These are phyloP conservation scores for Umimayanthus chanpuru DNA, from an alignment of 92 coral and sea anemone species.

Conservation along the genomic window DNA sequence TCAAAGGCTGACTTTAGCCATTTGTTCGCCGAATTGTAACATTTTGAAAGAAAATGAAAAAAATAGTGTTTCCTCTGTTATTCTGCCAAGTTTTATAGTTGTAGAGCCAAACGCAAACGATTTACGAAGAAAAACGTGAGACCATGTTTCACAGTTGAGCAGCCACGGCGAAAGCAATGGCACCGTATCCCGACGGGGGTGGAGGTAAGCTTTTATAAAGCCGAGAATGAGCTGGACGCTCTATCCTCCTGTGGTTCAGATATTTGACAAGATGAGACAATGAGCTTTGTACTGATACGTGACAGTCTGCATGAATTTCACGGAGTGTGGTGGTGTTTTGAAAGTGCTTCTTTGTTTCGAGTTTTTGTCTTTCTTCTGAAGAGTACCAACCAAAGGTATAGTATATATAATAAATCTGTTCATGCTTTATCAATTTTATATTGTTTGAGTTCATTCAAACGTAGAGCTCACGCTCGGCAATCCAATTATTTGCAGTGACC, in stretches of 20 bases:
- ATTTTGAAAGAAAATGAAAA: not conserved
- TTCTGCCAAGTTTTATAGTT: not conserved
- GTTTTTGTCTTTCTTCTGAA: conserved; percentile 31
- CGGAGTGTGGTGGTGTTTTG: not conserved
- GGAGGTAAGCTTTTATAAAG: conserved; percentile 31
- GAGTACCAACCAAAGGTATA: conserved; percentile 21
- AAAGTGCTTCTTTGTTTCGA: not conserved
- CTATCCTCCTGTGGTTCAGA: conserved; percentile 22
- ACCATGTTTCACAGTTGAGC: conserved; percentile 30
- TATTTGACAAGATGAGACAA: conserved; percentile 12
- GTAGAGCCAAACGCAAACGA: not conserved
- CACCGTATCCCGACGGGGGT: conserved; percentile 24
- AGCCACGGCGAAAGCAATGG: conserved; percentile 10
- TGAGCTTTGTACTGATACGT: conserved; percentile 5
- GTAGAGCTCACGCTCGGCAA: conserved; percentile 19
- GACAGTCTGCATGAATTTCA: conserved; percentile 33
- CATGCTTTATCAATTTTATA: conserved; percentile 22
- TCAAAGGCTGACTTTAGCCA: conserved; percentile 10
- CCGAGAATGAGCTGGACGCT: conserved; percentile 28
- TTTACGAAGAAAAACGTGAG: conserved; percentile 18
- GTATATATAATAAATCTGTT: conserved; percentile 17
- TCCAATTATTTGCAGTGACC: conserved; percentile 25
- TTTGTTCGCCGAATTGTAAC: not conserved
- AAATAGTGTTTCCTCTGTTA: not conserved
- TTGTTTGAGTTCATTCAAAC: conserved; percentile 19